Base-by-base conservation (phyloP, 2,888 invertebrate genomes). In the Sarcophaga caerulescens region DNA sequence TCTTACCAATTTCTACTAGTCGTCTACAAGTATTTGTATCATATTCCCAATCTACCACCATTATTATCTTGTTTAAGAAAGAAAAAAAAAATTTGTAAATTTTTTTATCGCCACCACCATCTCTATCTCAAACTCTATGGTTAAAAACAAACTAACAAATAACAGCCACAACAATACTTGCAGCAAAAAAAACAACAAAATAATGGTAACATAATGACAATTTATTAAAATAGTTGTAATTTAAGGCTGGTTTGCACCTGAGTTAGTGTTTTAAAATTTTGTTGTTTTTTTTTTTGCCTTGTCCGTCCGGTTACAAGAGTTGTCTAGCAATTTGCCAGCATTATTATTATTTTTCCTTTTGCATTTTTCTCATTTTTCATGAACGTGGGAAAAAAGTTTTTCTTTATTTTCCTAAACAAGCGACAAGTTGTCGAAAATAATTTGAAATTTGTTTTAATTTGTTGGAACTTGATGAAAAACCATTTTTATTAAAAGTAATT, bases 241-340 rank as follows among this genome's bases (percentile, higher is more conserved):
- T 86, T 81, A 84, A 86, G 84, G 86, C 86, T 86, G 86, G 74
- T 86, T 81, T 84, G 86, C 86, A 86, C 86, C 86, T 86, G 86
- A 86, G 86, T 70, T 86, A 78, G 84, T 86, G 81, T 65, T 66
- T 76, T 66, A 12, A 47, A 47, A 47, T 8, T 2, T 8, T 21
- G 3, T 77, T 25, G 62, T 69, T 11, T 65, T 44, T 66, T 47
- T 25, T 47, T 71, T 59, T 25, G 25, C 8, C 68, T 17, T 47
- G 75, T 75, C 62, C 65, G 52, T 78, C 59, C 57, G 59, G 68
- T 52, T 59, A 69, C 68, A 25, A 63, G 44, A 23, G 69, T 69
- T 86, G 77, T 86, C 68, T 81, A 83, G 81, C 69, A 86, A 86
- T 81, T 86, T 84, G 86, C 86, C 86, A 86, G 86, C 86, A 86